Evolutionary conservation across 2,888 invertebrate genomes (phyloP), one percentile per base, ranked within the genome.

Genomic region (Marronus borbonicus): DNA sequence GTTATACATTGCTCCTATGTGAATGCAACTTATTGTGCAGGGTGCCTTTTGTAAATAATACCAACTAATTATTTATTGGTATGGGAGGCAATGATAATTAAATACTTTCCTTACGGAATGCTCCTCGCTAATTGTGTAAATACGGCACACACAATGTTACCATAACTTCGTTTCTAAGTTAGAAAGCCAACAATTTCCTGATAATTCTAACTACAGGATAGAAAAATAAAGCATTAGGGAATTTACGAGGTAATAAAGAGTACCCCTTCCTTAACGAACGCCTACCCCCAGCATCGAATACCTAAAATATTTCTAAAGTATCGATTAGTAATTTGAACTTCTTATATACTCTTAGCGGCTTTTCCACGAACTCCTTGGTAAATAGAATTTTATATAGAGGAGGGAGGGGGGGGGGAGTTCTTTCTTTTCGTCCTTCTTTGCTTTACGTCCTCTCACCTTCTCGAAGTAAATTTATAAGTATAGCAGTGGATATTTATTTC

Each of bases 301-400:
- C 20, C 55, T 58, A 28, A 62, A 31, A 62, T 62, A 50, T 50
- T 68, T 68, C 24, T 24, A 28, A 24, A 24, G 24, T 68, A 68
- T 68, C 49, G 68, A 68, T 68, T 68, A 50, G 50, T 50, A 68
- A 68, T 68, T 68, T 50, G 68, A 50, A 68, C 24, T 68, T 68
- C 28, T 62, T 62, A 62, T 62, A 62, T 68, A 68, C 49, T 68
- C 50, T 68, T 68, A 68, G 24, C 50, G 20, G 68, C 68, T 24
- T 49, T 50, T 20, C 68, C 10, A 44, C 65, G n/a, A 39, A 65
- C 24, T 12, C 44, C 12, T 44, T 24, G 68, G 68, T 68, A 68
- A 50, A 68, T 68, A 68, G 24, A 8, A 20, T 20, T 24, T 50
- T 20, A 14, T 49, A 49, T 28, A 68, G 24, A 50, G 28, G 62